Conservation (phyloP, 1,140 invertebrate genomes). For the Periplaneta americana region DNA sequence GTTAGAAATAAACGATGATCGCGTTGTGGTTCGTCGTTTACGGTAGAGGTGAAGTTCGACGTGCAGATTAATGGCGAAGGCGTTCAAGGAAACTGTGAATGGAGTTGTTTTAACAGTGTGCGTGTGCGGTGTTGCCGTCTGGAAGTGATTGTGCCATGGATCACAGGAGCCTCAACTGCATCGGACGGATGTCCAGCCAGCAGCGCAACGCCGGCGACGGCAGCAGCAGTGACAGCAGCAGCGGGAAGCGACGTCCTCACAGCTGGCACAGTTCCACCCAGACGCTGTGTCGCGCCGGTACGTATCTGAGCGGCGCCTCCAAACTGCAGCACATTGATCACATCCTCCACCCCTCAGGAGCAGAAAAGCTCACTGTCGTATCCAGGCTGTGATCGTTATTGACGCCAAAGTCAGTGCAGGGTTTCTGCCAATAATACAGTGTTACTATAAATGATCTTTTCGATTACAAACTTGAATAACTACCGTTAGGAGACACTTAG, state of each 20-base stretch:
- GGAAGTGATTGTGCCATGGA: not conserved
- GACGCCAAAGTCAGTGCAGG: no score
- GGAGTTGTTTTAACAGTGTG: not conserved
- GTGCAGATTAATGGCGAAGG: not conserved
- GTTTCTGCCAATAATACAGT: no score
- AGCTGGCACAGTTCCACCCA: slow-evolving; percentile 17
- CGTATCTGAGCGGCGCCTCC: not conserved
- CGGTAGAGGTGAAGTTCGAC: not conserved
- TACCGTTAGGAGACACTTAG: no score
- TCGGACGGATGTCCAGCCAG: not conserved
- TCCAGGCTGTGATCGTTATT: no score
- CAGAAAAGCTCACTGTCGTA: not conserved
- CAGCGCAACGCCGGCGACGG: not conserved
- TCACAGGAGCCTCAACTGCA: not conserved
- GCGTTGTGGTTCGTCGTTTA: not conserved
- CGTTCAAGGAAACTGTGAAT: not conserved
- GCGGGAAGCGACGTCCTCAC: slow-evolving; percentile 9
- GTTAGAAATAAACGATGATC: not conserved
- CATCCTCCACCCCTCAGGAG: not conserved
- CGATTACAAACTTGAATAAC: no score
- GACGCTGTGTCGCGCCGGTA: slow-evolving; percentile 8
- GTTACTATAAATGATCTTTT: no score
- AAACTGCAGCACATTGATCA: not conserved
- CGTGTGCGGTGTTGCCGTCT: not conserved
- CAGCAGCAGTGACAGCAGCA: not conserved